Base-by-base conservation (phyloP, 2,797 vertebrate species). In the Hippoglossus hippoglossus region DNA sequence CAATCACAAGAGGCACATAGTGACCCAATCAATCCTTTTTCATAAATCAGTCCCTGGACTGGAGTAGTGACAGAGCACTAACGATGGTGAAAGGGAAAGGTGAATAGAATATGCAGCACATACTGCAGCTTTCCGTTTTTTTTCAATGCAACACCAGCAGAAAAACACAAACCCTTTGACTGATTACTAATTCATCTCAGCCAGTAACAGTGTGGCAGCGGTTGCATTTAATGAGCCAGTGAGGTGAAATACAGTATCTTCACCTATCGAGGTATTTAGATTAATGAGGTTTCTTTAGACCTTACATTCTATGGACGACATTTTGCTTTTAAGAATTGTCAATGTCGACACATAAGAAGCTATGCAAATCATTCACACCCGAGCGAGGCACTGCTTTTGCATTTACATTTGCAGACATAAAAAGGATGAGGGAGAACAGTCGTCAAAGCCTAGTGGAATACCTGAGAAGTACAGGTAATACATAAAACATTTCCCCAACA, bases 21-120 rank as follows among this genome's bases (percentile, higher is more conserved):
- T 81, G 88, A 84, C 86, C 83, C 80, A 73, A 89, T 91, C 86
- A 75, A 84, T 84, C 65, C 65, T 73, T 69, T 76, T 77, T 81
- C 81, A 80, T 80, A 69, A 57, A 87, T 83, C 87, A 75, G 74
- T 41, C 36, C 39, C 60, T 56, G 64, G 63, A 59, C 41, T 51
- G 54, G 69, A 72, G 69, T 11, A 22, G 61, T 47, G 73, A 71
- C 31, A 28, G 62, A 58, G 70, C 64, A 71, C 75, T 71, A 81
- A 81, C 62, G 73, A 84, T 22, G 54, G 25, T 5, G 65, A 67
- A 54, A 75, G 4, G 2, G 36, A 52, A 1, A 21, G 19, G 8
- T 0, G 13, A 26, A 25, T 19, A 11, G 21, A 83, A 72, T 63
- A 77, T 58, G 52, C 58, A 19, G 34, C 18, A 11, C 28, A 51